Base-by-base conservation (phyloP, 2,888 invertebrate genomes). In the Biston betularia region DNA sequence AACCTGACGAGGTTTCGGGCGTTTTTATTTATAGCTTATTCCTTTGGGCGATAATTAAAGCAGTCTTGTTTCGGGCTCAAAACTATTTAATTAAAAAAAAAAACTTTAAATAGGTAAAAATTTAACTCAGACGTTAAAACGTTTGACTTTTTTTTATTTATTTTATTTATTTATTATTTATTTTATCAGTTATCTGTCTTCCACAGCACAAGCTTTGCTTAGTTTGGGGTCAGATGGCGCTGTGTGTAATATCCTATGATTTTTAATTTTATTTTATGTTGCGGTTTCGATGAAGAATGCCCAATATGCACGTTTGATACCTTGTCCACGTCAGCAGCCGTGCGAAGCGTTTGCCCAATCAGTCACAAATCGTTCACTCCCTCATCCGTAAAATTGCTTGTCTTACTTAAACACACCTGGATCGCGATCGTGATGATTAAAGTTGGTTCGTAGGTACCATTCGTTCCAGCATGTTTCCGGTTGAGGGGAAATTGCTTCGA, bases 351-450 rank as follows among this genome's bases (percentile, higher is more conserved):
- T 44, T 35, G 38, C 14, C 42, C 62, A 66, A 66, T 66, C 66
- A 66, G 53, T 62, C 59, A 59, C 50, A 24, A 54, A 61, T 40
- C 54, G 52, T 59, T 50, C 35, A 50, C 49, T 35, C 50, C 35
- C 42, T 42, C 61, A 63, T 34, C 54, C 59, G 59, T 63, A 56
- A 63, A 68, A 68, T 68, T 59, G 59, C 63, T 63, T 63, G 63
- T 63, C 67, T 67, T 67, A 45, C 63, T 66, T 61, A 67, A 60
- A 63, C 58, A 69, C 65, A 56, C 65, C 65, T 35, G 58, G 57
- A 65, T 63, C 63, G 69, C 63, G 65, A 69, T 66, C 63, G n/a
- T 54, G 61, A 66, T 66, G 63, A 65, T 68, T 65, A 63, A 54
- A 67, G 48, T 54, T 65, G 58, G 50, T 50, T 57, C 65, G 67